Evolutionary conservation across 1,140 invertebrate genomes (phyloP), one percentile per base, ranked within the genome.

Genomic region (Paralvinella palmiformis): DNA sequence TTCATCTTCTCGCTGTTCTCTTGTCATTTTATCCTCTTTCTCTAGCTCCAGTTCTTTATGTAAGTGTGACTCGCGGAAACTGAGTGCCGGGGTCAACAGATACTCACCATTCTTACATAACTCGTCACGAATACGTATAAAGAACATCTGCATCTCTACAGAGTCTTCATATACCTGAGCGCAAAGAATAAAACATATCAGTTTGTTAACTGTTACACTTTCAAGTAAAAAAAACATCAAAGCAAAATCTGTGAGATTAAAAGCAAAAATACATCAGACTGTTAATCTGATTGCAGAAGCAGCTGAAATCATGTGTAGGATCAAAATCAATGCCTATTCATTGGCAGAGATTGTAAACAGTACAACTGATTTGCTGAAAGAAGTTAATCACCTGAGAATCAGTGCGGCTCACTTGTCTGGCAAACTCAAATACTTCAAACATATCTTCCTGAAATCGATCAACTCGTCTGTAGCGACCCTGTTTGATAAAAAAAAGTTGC

Each of bases 401-500:
- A 0, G 91, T 91, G 3, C 91, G 85, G 0, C 92, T 92, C 2
- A 94, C 79, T 64, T 87, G 86, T 7, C 96, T 85, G 0, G 94
- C 94, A 73, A 91, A 84, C 73, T 96, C 92, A 77, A 98, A 87
- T 69, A 96, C 92, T 7, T 89, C 86, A 77, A 99, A 98, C 71
- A 98, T 87, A 75, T 98, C 96, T 73, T 95, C 92, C 83, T 99
- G 96, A 79, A 98, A 98, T 53, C 88, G 85, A 79, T 99, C 96
- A 33, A 99, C 79, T 27, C 96, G 84, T 69, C 90, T 89, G 76
- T 98, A 98, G 17, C 92, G 85, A 6, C 92, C 91, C 74, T 89
- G 86, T 17, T 65, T n/a, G n/a, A n/a, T n/a, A n/a, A n/a, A n/a
- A n/a, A n/a, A n/a, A n/a, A n/a, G n/a, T n/a, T n/a, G n/a, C n/a